Conservation (phyloP, 92 coral and sea anemone genomes). For the Hydrozoanthus gracilis region DNA sequence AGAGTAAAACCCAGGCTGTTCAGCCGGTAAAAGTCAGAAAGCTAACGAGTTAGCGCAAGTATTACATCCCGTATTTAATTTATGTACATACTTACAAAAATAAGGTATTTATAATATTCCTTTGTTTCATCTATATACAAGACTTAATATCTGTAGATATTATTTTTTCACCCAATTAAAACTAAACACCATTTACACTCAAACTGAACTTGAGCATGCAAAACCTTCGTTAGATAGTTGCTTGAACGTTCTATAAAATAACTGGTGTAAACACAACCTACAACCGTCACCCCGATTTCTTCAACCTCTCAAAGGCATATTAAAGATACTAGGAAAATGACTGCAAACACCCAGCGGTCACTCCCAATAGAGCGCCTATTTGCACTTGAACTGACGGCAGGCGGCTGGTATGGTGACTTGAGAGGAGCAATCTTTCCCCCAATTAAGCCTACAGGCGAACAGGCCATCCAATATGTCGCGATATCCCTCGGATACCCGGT, state of each 20-base stretch:
- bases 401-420: not conserved
- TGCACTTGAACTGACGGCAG: not conserved
- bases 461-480: constrained; percentile 70
- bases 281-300: not conserved
- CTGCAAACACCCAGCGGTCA: not conserved
- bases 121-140: not conserved
- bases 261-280: not conserved
- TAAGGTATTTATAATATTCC: not conserved
- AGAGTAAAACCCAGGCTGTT: too few relatives aligned
- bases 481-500: constrained; percentile 58
- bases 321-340: not conserved
- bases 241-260: not conserved
- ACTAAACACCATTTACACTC: not conserved
- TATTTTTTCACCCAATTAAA: not conserved
- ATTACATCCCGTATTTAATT: not conserved
- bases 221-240: not conserved
- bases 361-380: not conserved
- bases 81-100: constrained; percentile 9
- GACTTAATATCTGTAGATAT: not conserved
- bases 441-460: constrained; percentile 55
- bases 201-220: not conserved
- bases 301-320: not conserved
- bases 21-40: too few relatives aligned
- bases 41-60: not conserved
- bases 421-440: constrained; percentile 59